A percentile compares a stretch with the other conserved stretches of the same genome.
phyloP scores from a whole-genome alignment of 2,888 invertebrate genomes.

The Tanypteryx hageni region DNA sequence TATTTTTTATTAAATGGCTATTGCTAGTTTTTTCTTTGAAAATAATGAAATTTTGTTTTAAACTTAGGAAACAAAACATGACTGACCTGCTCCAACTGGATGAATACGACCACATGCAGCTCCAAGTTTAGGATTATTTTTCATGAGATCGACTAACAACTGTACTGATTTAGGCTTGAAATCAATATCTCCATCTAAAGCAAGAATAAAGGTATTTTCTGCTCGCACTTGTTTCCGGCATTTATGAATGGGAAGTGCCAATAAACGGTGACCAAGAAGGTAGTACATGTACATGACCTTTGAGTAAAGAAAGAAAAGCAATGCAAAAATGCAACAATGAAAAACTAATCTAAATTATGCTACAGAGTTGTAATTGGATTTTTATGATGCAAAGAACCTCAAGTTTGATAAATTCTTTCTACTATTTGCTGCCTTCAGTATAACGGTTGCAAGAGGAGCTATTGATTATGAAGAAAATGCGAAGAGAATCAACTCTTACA shows the following conservation, averaged over 20 bases:
- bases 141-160: constrained; percentile 97
- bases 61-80: not conserved
- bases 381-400: not conserved
- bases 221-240: constrained; percentile 96
- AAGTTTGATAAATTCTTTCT: too few species aligned
- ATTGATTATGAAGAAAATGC: too few species aligned
- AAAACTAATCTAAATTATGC: not conserved
- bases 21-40: not conserved
- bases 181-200: constrained; percentile 98
- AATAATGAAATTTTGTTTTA: not conserved
- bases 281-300: constrained; percentile 99
- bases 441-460: too few species aligned
- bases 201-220: constrained; percentile 96
- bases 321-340: not conserved
- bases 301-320: constrained; percentile 60
- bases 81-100: constrained; percentile 90
- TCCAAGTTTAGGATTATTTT: constrained; percentile 96
- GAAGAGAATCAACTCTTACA: too few species aligned
- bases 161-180: constrained; percentile 97
- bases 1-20: not conserved
- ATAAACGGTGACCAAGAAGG: constrained; percentile 94
- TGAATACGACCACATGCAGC: constrained; percentile 99
- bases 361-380: not conserved
- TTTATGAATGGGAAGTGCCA: constrained; percentile 95
- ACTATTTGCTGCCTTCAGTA: too few species aligned